Evolutionary conservation across 2,113 vertebrate genomes (phyloP), one percentile per base, ranked within the genome.

Genomic region (Mustela lutreola): DNA sequence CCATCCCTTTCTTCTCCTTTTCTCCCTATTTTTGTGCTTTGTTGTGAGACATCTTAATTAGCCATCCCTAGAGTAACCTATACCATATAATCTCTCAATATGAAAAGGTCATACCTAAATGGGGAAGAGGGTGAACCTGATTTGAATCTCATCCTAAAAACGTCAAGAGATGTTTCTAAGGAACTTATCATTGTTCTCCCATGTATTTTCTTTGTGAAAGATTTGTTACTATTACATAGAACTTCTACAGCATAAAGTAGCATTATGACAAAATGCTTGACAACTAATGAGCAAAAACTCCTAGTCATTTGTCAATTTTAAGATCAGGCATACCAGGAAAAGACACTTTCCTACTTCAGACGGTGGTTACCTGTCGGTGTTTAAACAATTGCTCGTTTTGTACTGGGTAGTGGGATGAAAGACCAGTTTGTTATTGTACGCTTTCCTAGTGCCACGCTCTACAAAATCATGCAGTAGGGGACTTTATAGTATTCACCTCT

Each of bases 81-180:
- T 36, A 45, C 88, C 16, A 26, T 79, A 45, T 65, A 81, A 89
- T 96, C 63, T 96, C 45, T 97, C 48, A 26, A 21, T 88, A 76
- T 73, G n/a, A 91, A 97, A 98, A 97, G 92, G 62, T 92, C 79
- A 92, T 21, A 12, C 39, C 56, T 80, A 82, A 95, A 95, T 67
- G 36, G 71, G 42, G 48, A 85, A 94, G 75, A 82, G 78, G 28
- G 39, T 91, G 56, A 91, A 50, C 9, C 36, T 76, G 58, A 85
- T 12, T 5, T 83, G 89, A 97, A 75, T 97, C 39, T 93, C 76
- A 91, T 93, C 92, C 63, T 95, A 85, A 95, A 96, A 96, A 83
- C 96, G 65, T 95, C 78, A 94, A 96, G 78, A 95, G 91, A 70
- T 94, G 36, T 75, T 95, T 86, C 45, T 82, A 18, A 80, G 95